Evolutionary conservation across 2,113 vertebrate species (phyloP), one percentile per base, ranked within the genome.

Genomic region (Donacobius atricapilla): DNA sequence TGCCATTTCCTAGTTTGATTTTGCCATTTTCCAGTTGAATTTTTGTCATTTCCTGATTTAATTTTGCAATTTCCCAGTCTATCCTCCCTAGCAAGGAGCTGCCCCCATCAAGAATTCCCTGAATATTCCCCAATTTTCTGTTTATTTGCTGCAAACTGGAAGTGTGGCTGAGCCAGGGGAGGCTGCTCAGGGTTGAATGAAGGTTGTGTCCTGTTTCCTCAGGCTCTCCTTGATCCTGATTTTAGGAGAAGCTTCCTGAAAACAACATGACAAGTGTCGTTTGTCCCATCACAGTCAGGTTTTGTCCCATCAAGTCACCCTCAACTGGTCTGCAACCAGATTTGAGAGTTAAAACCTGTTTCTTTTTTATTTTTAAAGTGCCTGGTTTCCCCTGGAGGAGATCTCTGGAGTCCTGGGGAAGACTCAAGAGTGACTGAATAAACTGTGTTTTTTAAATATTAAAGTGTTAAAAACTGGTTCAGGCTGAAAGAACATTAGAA

Each of bases 201-300:
- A 89, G 92, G 95, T 92, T 86, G 83, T 47, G 48, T 50, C 63
- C 31, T 0, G 0, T 96, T 61, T 78, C 96, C 96, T 4, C 54
- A 66, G 95, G 96, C 96, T 83, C 83, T 96, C 56, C 86, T 94
- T 96, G 90, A 95, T 90, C 64, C 56, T 93, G 86, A 86, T 89
- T 63, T 63, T 47, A 57, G 61, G 72, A 93, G 96, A 72, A 95
- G 85, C 71, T 69, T 69, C n/a, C 79, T 70, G 90, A 76, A 13
- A 77, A 86, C 11, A 80, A 42, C 54, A 14, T 90, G 92, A 88
- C 96, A 87, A 58, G 24, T 51, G 93, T 61, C 30, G 0, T 90
- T 88, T 66, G 90, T 93, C 94, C 95, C 66, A 0, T 93, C 66
- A 51, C 35, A 11, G 69, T 30, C 78, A 87, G 71, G 19, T 39